Evolutionary conservation across 35 echinoderm and acorn worm species (phyloP).

Genomic region (Apostichopus japonicus): DNA sequence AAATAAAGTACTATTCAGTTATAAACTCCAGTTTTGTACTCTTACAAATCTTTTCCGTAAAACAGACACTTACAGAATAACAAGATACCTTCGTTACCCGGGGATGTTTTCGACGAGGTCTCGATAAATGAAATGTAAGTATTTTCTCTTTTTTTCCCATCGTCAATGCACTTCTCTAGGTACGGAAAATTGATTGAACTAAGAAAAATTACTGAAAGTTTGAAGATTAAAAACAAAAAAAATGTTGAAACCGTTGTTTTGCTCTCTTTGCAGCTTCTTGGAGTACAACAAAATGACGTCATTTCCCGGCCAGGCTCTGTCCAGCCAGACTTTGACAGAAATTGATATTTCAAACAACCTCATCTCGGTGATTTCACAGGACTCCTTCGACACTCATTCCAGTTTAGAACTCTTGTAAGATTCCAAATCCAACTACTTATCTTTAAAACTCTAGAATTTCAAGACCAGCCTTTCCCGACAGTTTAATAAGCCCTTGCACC

Average conservation of each 20-base stretch:
- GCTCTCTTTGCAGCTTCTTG: not conserved
- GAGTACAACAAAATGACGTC: constrained; percentile 33
- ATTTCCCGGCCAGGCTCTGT: constrained; percentile 3
- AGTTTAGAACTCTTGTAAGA: constrained; percentile 77
- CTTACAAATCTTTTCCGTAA: too few relatives aligned
- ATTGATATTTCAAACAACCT: constrained; percentile 34
- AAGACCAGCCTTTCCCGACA: too few relatives aligned
- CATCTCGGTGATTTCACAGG: not conserved
- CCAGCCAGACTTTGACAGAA: not conserved
- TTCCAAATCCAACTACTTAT: too few relatives aligned
- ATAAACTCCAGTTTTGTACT: too few relatives aligned
- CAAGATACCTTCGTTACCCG: constrained; percentile 51
- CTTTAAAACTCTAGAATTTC: too few relatives aligned
- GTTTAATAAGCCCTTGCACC: too few relatives aligned
- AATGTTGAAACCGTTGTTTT: not conserved
- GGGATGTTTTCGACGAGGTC: constrained; percentile 68
- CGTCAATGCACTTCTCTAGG: too few relatives aligned
- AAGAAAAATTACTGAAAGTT: too few relatives aligned
- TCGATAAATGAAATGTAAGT: constrained; percentile 67
- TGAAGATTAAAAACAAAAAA: too few relatives aligned
- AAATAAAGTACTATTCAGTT: too few relatives aligned
- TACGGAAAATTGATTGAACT: too few relatives aligned
- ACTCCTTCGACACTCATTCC: constrained; percentile 1
- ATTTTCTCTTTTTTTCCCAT: not conserved
- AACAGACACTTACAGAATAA: constrained; percentile 70